phyloP scores from a whole-genome alignment of 2,113 vertebrate genomes.

The Dicentrarchus labrax region DNA sequence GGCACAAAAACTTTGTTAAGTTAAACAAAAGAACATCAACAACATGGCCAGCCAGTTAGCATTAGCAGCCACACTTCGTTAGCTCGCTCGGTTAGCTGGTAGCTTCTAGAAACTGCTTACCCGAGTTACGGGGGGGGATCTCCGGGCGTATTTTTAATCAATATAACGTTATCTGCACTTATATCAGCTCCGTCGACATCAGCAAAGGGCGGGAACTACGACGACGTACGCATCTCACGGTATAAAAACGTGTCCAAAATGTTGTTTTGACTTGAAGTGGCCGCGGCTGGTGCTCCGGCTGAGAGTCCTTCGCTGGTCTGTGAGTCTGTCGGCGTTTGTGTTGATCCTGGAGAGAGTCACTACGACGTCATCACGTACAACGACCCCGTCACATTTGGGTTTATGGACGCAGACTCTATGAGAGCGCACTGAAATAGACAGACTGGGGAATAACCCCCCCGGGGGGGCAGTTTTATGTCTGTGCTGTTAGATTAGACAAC shows the following conservation, averaged over 20 bases:
- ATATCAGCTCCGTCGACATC: neutral
- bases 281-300: conserved; percentile 23
- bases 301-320: conserved; percentile 35
- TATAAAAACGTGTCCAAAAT: neutral
- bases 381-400: conserved; percentile 9
- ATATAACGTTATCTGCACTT: neutral
- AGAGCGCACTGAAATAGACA: conserved; percentile 66
- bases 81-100: conserved; percentile 38
- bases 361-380: conserved; percentile 71
- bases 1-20: conserved; percentile 24
- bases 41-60: conserved; percentile 67
- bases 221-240: neutral
- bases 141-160: neutral
- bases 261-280: neutral
- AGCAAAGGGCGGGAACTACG: neutral
- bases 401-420: conserved; percentile 23
- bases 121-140: conserved; percentile 42
- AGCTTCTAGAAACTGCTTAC: conserved; percentile 69
- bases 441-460: conserved; percentile 69
- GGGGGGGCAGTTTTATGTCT: conserved; percentile 28
- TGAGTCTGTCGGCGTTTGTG: conserved; percentile 49
- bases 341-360: conserved; percentile 54
- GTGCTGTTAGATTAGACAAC: neutral
- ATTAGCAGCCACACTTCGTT: conserved; percentile 55
- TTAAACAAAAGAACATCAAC: conserved; percentile 66